phyloP scores from a whole-genome alignment of 2,797 vertebrate genomes.

The Ceryle rudis region DNA sequence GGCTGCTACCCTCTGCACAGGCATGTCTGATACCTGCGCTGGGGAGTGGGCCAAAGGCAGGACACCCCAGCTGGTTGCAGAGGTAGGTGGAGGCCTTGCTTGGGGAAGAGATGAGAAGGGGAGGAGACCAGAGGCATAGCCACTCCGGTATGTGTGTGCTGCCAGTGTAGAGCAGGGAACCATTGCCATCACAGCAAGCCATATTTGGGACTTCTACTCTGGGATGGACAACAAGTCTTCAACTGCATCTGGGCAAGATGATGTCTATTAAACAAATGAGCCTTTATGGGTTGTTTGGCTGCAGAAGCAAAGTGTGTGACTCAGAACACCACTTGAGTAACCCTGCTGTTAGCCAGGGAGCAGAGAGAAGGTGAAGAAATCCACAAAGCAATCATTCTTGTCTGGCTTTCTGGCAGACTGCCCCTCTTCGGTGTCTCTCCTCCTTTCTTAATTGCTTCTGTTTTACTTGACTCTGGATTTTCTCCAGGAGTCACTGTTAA shows the following conservation, averaged over 20 bases:
- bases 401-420: background rate
- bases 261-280: background rate
- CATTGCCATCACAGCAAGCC: background rate
- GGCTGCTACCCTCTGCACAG: background rate
- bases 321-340: conserved; percentile 1
- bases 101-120: background rate
- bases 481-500: background rate
- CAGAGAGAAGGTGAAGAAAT: conserved; percentile 10
- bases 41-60: background rate
- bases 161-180: background rate
- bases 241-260: background rate
- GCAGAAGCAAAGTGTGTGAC: background rate
- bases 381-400: background rate
- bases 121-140: background rate
- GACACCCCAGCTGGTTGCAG: background rate
- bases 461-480: background rate
- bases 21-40: background rate
- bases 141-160: accelerated
- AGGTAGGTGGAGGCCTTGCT: background rate
- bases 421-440: background rate
- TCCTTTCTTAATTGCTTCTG: background rate
- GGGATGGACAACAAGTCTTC: background rate
- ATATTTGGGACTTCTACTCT: background rate
- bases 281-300: background rate
- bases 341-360: background rate